Evolutionary conservation across 2,888 invertebrate genomes (phyloP), one percentile per base, ranked within the genome.

Genomic region (Apodemia hepburni): DNA sequence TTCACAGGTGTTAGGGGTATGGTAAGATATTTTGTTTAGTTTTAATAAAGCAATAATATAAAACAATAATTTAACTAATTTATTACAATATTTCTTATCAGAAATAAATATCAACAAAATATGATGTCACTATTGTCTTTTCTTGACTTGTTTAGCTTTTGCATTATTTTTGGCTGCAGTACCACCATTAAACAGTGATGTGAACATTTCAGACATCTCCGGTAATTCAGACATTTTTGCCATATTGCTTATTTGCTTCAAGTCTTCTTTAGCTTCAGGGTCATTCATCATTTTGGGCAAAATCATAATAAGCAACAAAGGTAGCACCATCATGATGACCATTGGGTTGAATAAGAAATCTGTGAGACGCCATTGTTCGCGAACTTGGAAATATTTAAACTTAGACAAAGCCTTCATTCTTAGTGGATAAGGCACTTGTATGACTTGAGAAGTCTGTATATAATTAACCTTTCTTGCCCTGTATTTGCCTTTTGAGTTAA

Each of bases 241-340:
- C 75, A 97, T 92, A 80, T 95, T 96, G 77, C 96, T 95, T 60
- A 97, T 93, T 79, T 98, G 98, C 85, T 98, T 97, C 92, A 98
- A 95, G 87, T 98, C 98, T 86, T 98, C 98, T 79, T 98, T 97
- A 2, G 99, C 97, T 82, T 99, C 98, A 5, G 99, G 98, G 86
- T 99, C 99, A 78, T 98, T 98, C 95, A 99, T 97, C 94, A 99
- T 95, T 84, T 98, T 98, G 0, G 99, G 98, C 75, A 99, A 85
- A 67, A 99, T 93, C 95, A 98, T 96, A 73, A 99, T 96, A 7
- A 99, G 90, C 5, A 98, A 79, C 38, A 99, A 87, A 0, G 99
- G 99, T 68, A 99, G 82, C 27, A 99, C 94, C 98, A 99, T 99
- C 97, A 99, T 99, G 67, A 99, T 93, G 6, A 99, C 97, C 98